Base-by-base conservation (phyloP, 2,797 vertebrate genomes). In the Macropus fuliginosus region DNA sequence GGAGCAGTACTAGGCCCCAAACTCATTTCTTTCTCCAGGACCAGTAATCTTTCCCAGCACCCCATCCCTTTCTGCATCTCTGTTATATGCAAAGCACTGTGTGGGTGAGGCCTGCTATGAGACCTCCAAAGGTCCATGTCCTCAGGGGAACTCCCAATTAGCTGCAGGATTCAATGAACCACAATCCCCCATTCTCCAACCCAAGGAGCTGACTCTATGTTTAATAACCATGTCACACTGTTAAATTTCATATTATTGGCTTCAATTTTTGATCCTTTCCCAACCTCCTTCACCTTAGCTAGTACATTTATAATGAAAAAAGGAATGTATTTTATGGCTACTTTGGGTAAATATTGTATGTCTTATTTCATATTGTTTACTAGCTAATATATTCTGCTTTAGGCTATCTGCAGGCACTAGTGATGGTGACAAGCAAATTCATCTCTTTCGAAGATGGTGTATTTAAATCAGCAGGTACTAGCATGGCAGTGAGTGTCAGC, bases 391-490 rank as follows among this genome's bases (percentile, higher is more conserved):
- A 54, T 95, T 97, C 62, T 98, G 4, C 90, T 74, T 27, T 12
- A 52, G 27, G 92, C 55, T 96, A 5, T 93, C 90, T 55, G 29
- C 89, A n/a, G 28, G 6, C 16, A 93, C 94, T 56, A 91, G n/a
- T 94, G 93, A 56, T 66, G 16, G 24, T 94, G 92, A 97, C 24
- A 97, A 92, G 74, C 94, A 91, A 91, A 97, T 81, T 95, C 21
- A 90, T 92, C 62, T 34, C 31, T 62, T 56, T 97, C 27, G 87
- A 96, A 96, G 3, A 55, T n/a, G 66, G 87, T 93, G 6, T n/a
- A 93, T 91, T 96, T 87, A 95, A 96, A 97, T 95, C 50, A 96
- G 54, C 34, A 18, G 93, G 16, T 1, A 18, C 96, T 96, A 96
- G 93, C 95, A 28, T 96, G 95, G 54, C 93, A 94, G 93, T 91